Base-by-base conservation (phyloP, 2,888 invertebrate species). In the Zaprionus obscuricornis region DNA sequence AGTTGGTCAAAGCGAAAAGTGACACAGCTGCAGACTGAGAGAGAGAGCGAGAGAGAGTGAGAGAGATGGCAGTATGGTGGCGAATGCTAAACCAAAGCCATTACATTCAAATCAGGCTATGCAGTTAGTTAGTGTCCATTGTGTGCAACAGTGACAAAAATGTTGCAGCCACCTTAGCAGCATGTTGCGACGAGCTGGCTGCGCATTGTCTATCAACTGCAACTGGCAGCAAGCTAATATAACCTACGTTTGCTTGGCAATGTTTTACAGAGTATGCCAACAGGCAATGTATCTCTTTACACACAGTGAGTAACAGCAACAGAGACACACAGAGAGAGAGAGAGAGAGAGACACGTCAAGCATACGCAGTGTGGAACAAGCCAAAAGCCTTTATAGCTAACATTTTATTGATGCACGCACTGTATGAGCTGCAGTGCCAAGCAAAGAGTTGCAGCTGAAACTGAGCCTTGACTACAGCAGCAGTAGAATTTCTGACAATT, bases 71-170 rank as follows among this genome's bases (percentile, higher is more conserved):
- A 7, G n/a, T n/a, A n/a, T n/a, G n/a, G n/a, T 26, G 29, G 36
- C 22, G 14, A 29, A 43, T 47, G 47, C 13, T 67, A 63, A 72
- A 65, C 56, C 70, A 66, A 63, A 66, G 63, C 73, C 66, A 79
- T 81, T 81, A 86, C 85, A 81, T 81, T 86, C 81, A 86, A 85
- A 81, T 81, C 81, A 85, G 81, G 58, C 66, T 43, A 37, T 43
- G 70, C 71, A 77, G 85, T 81, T 81, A 81, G 81, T 81, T 81
- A 81, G 81, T 82, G 74, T 55, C 74, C 82, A 81, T 81, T 81
- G 81, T 81, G 78, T 43, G 27, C 18, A 18, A 37, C n/a, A 8
- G 14, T 10, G 42, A 22, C 31, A 31, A 4, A 22, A 22, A 7
- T 7, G 22, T 22, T 22, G 22, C 4, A 22, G 4, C 4, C 22